A percentile compares a stretch with the other conserved stretches of the same genome.
Evolutionary conservation across 2,113 vertebrate species (phyloP).

Genomic region (Myxocyprinus asiaticus): DNA sequence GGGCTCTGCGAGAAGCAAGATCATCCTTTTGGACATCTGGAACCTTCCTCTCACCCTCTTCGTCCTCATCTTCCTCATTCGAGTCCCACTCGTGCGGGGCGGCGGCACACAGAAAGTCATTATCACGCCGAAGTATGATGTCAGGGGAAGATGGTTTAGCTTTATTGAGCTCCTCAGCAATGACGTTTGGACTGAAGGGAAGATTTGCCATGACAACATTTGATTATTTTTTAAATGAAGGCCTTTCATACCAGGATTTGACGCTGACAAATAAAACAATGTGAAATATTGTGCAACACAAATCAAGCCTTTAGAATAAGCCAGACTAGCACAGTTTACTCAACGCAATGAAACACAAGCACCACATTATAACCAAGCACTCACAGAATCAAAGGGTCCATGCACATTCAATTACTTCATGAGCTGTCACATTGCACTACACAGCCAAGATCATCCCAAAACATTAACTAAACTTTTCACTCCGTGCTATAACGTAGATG

Average conservation of each 20-base stretch:
- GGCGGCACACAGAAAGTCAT: conserved; percentile 77
- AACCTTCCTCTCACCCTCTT: conserved; percentile 67
- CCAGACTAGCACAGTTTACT: background rate
- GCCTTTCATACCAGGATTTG: too few species aligned
- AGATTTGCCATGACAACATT: conserved; percentile 14
- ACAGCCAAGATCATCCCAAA: too few species aligned
- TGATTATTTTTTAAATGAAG: too few species aligned
- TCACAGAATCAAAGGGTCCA: too few species aligned
- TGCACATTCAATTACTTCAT: too few species aligned
- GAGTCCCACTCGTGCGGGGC: conserved; percentile 77
- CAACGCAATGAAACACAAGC: too few species aligned
- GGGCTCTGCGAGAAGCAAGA: conserved; percentile 84
- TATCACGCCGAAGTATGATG: conserved; percentile 86
- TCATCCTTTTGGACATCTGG: conserved; percentile 92
- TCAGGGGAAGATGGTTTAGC: conserved; percentile 66
- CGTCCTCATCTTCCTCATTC: conserved; percentile 61
- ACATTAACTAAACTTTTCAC: too few species aligned
- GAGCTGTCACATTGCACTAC: too few species aligned
- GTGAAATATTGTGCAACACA: background rate
- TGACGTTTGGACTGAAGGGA: conserved; percentile 59
- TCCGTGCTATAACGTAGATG: too few species aligned
- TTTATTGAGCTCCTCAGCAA: conserved; percentile 73
- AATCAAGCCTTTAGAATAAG: background rate
- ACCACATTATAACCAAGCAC: too few species aligned
- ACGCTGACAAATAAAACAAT: too few species aligned